Evolutionary conservation across 2,888 invertebrate species (phyloP), one percentile per base, ranked within the genome.

Genomic region (Callosobruchus maculatus): DNA sequence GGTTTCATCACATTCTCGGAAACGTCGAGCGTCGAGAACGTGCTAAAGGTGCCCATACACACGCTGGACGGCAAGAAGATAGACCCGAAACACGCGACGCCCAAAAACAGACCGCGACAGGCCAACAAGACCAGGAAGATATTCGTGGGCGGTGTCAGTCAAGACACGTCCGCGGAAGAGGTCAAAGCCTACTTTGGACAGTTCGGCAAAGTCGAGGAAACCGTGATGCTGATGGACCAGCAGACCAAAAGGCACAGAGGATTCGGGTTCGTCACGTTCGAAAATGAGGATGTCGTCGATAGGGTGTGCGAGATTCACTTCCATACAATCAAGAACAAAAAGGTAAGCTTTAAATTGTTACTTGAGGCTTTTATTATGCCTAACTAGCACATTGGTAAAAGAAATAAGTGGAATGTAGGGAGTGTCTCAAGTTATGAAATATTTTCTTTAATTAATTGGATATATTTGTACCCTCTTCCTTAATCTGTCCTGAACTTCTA

Each of bases 1-100:
- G 95, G 96, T 85, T 97, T 97, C 90, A 96, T 97, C 88, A 96
- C 96, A 84, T 97, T 97, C 89, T 93, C 95, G 87, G 96, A 96
- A 88, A 94, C 96, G 74, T 91, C 93, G 80, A 94, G 95, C 84
- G 96, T 97, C 79, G 96, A 96, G 88, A 95, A 95, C 89, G 96
- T 97, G 76, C 91, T 97, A 74, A 95, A 95, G 83, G 95, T 96
- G 80, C 95, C 95, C 75, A 94, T 95, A 79, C 96, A 96, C 90
- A 95, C 95, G 72, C 90, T 97, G 81, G 96, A 97, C 88, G 96
- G 96, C 78, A 97, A 97, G 88, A 95, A 96, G 88, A 97, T 97
- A 86, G 97, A 97, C 87, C 97, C 97, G 74, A 97, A 97, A 85
- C 96, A 96, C 89, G 96, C 96, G 75, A 96, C 96, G 72, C 96